Base-by-base conservation (phyloP, 2,888 invertebrate species). In the Plebejus argus region DNA sequence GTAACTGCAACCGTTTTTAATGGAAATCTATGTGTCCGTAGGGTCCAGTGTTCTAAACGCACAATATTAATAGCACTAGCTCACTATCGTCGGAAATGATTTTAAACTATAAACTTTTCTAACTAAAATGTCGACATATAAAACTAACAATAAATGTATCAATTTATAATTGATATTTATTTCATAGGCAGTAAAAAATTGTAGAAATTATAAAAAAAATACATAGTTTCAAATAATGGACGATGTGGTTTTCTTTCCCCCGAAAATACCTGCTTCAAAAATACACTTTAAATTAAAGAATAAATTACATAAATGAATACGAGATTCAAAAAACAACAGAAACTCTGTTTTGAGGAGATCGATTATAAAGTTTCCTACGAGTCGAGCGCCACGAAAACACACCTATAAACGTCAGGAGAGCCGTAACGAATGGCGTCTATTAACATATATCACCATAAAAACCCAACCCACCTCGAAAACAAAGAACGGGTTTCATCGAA, bases 21-120 rank as follows among this genome's bases (percentile, higher is more conserved):
- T 89, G 83, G 88, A 91, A 93, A 92, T 94, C 91, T 93, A 90
- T 93, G 92, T 93, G 94, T 94, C 90, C 87, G 92, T 93, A 94
- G 94, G 94, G 93, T 93, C 94, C 94, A 93, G 94, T 93, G 93
- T 93, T 91, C 86, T 86, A 85, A 90, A 93, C 94, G 94, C 94
- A 94, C 94, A 94, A 94, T 93, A 92, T 92, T 92, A 45, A 92
- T 93, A 91, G 91, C 88, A 88, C 89, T 92, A 92, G 82, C 85
- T 91, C 93, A 93, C 93, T 90, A 89, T 91, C 92, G 91, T 90
- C 89, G 86, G 88, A 89, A 87, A 85, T 83, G 84, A 87, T 88
- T 88, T 86, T 88, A 90, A 89, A 89, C 89, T 87, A 39, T 71
- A 71, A 88, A 90, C 89, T 90, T 89, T 91, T 91, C 86, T 89